Evolutionary conservation across 2,888 invertebrate genomes (phyloP).

Genomic region (Bhutanitis thaidina): DNA sequence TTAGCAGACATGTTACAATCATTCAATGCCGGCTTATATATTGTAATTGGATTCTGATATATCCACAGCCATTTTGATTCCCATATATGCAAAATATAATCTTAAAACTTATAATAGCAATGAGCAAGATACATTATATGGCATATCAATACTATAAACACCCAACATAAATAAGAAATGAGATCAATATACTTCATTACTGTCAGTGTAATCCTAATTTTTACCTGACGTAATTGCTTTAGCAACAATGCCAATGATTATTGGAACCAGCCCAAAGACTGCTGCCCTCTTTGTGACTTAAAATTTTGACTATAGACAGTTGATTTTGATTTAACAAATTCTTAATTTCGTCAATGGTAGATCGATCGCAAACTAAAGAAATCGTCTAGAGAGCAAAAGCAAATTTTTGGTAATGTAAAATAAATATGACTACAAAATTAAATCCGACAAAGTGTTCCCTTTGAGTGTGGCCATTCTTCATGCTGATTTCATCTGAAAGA

Average conservation of each 20-base stretch:
- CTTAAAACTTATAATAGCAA: slow-evolving; percentile 49
- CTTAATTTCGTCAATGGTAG: slow-evolving; percentile 34
- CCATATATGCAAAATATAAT: slow-evolving; percentile 33
- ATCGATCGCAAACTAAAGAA: slow-evolving; percentile 33
- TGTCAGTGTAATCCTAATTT: slow-evolving; percentile 13
- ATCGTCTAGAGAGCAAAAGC: slow-evolving; percentile 61
- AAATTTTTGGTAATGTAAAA: slow-evolving; percentile 44
- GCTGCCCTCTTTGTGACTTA: slow-evolving; percentile 5
- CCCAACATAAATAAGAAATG: slow-evolving; percentile 69
- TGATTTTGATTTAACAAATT: slow-evolving; percentile 36
- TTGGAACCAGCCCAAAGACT: neutral
- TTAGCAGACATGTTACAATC: neutral
- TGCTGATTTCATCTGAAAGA: slow-evolving; percentile 42
- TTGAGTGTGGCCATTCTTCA: slow-evolving; percentile 35
- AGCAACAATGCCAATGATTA: slow-evolving; percentile 26
- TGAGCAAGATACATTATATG: slow-evolving; percentile 60
- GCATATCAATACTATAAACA: slow-evolving; percentile 63
- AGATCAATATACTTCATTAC: slow-evolving; percentile 64
- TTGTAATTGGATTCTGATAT: neutral
- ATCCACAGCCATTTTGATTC: slow-evolving; percentile 47
- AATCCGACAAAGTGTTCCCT: slow-evolving; percentile 39
- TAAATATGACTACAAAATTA: slow-evolving; percentile 45
- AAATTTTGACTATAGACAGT: slow-evolving; percentile 32
- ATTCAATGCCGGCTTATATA: slow-evolving; percentile 4
- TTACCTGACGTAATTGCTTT: slow-evolving; percentile 11